These are phyloP conservation scores for Hapalemur alaotrensis DNA, from an alignment of 2,797 vertebrate genomes.

Conservation along the genomic window DNA sequence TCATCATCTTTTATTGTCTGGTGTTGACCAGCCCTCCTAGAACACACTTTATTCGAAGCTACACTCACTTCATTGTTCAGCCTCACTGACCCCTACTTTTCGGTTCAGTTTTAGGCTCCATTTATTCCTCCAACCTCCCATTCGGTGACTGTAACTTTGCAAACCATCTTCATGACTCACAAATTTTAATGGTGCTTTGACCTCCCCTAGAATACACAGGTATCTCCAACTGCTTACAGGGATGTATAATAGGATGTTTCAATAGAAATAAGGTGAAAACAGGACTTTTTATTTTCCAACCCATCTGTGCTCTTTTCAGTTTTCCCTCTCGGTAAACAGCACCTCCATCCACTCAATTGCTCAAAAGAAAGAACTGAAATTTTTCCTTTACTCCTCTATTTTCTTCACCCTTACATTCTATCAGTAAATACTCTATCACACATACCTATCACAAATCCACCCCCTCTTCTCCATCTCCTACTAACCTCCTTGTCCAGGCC, in stretches of 20 bases:
- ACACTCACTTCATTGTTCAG: not conserved
- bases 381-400: not conserved
- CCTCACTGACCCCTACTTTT: not conserved
- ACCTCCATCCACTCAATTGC: not conserved
- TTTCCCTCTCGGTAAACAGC: not conserved
- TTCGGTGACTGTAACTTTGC: not conserved
- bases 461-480: not conserved
- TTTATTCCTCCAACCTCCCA: not conserved
- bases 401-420: not conserved
- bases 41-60: not conserved
- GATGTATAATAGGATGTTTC: not conserved
- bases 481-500: not conserved
- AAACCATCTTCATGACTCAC: not conserved
- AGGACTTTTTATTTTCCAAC: not conserved
- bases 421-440: not conserved
- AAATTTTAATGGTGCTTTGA: not conserved
- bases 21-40: not conserved
- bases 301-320: not conserved
- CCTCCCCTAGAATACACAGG: not conserved
- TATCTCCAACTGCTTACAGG: not conserved
- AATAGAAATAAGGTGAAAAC: not conserved
- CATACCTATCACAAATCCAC: not conserved
- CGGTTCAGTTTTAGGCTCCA: not conserved
- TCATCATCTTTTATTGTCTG: not conserved
- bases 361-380: not conserved